Base-by-base conservation (phyloP, 2,113 vertebrate species). In the Chinchilla lanigera region DNA sequence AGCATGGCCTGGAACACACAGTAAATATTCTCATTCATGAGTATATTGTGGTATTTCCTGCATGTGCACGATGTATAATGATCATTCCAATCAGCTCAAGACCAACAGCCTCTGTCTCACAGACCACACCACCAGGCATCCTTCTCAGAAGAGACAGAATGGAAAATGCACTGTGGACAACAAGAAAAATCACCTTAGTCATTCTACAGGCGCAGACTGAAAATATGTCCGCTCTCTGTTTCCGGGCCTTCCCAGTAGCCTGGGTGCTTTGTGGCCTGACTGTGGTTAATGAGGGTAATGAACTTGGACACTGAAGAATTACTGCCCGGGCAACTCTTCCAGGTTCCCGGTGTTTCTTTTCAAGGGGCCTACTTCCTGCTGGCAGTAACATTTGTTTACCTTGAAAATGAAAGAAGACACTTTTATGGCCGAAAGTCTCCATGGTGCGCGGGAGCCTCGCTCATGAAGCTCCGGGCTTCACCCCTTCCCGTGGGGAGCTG, bases 341-440 rank as follows among this genome's bases (percentile, higher is more conserved):
- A 96, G 93, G 86, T 87, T 94, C 97, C 90, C 5, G 1, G 58
- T 1, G 17, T 20, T 78, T 56, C 92, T 95, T 96, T 90, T 92
- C 93, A 91, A 33, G 73, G 11, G 84, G 52, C 28, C 85, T 54
- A 1, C 75, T 97, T 96, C 97, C 95, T 95, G 89, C 85, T 71
- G 93, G 90, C 73, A 41, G 6, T 67, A 13, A 86, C 96, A 96
- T 96, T 95, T 90, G 85, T 97, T 92, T 90, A 84, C 86, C 81
- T 83, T 80, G 94, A 97, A 96, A 96, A 95, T 38, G 95, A 88
- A 96, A 98, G 99, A 98, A 98, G 98, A 98, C 99, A 97, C 91
- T 98, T 99, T 99, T 99, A 98, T 97, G 93, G 96, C 94, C 58
- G 19, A 56, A 44, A 0, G 96, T 98, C 96, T 78, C 96, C 97